phyloP scores from a whole-genome alignment of 2,797 vertebrate genomes.

The Gymnoscopelus microlampas region DNA sequence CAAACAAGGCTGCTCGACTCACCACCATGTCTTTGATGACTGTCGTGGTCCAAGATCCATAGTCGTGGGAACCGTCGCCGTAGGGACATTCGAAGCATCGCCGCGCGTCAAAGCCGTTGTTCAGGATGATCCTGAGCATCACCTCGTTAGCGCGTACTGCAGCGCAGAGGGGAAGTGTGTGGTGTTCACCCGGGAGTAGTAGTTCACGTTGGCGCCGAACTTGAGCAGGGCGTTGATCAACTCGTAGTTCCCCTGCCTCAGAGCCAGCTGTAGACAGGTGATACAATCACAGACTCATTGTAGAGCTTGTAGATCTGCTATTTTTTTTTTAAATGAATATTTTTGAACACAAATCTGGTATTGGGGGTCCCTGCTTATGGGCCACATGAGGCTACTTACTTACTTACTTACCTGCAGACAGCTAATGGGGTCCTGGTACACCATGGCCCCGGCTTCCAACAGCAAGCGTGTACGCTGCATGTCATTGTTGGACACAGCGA shows the following conservation, averaged over 20 bases:
- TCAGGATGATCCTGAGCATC: conserved; percentile 91
- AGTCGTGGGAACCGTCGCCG: conserved; percentile 83
- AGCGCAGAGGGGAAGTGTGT: conserved; percentile 91
- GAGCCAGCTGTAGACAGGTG: conserved; percentile 87
- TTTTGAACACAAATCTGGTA: too few relatives aligned
- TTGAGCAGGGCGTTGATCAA: conserved; percentile 89
- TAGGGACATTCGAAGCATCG: conserved; percentile 93
- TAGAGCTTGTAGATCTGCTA: too few relatives aligned
- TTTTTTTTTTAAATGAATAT: too few relatives aligned
- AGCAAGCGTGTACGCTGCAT: conserved; percentile 86
- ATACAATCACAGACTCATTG: too few relatives aligned
- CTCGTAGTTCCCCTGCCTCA: conserved; percentile 92
- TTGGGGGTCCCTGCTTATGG: too few relatives aligned
- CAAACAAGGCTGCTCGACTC: conserved; percentile 58
- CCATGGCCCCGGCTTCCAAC: conserved; percentile 89
- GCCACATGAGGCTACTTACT: too few relatives aligned
- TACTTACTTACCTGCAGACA: conserved; percentile 85
- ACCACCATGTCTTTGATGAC: conserved; percentile 90
- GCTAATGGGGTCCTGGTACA: conserved; percentile 95
- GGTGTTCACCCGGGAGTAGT: conserved; percentile 91
- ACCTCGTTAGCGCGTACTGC: conserved; percentile 90
- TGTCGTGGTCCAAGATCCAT: conserved; percentile 84
- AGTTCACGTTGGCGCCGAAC: conserved; percentile 94
- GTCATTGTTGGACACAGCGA: conserved; percentile 93
- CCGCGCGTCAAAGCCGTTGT: conserved; percentile 87